Evolutionary conservation across 2,113 vertebrate species (phyloP).

Genomic region (Aspiorhynchus laticeps): DNA sequence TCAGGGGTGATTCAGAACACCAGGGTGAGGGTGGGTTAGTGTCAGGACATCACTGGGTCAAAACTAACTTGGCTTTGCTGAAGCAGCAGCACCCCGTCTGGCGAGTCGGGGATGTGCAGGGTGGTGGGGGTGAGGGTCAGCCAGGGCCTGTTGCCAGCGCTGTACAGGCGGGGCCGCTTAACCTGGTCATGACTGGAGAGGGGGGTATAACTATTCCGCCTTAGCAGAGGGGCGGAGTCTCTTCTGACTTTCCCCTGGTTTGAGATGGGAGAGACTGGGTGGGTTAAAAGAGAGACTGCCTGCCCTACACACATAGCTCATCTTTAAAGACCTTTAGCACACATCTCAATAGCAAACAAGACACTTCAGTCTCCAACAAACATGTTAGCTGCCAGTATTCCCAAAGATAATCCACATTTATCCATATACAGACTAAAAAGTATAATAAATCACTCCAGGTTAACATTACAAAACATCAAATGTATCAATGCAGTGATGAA

Average conservation of each 20-base stretch:
- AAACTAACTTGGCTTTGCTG: constrained; percentile 84
- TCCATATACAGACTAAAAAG: not conserved
- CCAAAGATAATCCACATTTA: not conserved
- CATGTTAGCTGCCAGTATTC: not conserved
- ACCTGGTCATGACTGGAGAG: constrained; percentile 89
- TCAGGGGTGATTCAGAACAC: constrained; percentile 49
- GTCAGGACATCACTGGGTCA: constrained; percentile 44
- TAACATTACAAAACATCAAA: not conserved
- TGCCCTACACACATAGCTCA: not conserved
- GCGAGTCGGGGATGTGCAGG: constrained; percentile 75
- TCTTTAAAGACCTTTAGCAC: not conserved
- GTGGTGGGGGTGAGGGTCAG: constrained; percentile 77
- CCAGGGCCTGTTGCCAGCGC: constrained; percentile 89
- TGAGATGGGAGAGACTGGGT: constrained; percentile 74
- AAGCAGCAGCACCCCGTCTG: constrained; percentile 78
- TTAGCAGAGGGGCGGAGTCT: constrained; percentile 81
- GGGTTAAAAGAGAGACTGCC: constrained; percentile 59
- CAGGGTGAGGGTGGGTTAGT: constrained; percentile 46
- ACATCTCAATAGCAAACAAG: not conserved
- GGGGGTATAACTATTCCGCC: constrained; percentile 95
- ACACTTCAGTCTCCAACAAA: not conserved
- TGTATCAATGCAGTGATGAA: not conserved
- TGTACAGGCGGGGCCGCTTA: constrained; percentile 91
- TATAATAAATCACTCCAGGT: not conserved
- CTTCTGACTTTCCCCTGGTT: constrained; percentile 79